Evolutionary conservation across 2,797 vertebrate genomes (phyloP), one percentile per base, ranked within the genome.

Genomic region (Luscinia luscinia): DNA sequence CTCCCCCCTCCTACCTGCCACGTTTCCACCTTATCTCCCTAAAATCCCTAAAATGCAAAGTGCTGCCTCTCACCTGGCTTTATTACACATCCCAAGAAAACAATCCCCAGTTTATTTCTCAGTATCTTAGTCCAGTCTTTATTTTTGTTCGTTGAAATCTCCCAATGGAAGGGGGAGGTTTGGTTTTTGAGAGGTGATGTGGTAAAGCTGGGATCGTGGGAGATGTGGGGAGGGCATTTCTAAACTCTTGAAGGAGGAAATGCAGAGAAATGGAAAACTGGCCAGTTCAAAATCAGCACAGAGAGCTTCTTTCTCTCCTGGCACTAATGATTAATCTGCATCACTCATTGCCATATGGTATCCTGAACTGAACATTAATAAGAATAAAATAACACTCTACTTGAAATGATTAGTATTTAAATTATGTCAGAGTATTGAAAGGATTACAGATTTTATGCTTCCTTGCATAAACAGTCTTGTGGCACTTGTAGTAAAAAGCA

Each of bases 391-490:
- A 93, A 66, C 76, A 75, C 67, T 79, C 90, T 86, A 69, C 62
- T 92, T 88, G 89, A 93, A 94, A 96, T 87, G 62, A 92, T 95
- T 92, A 89, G 81, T 94, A 94, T 95, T 96, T 96, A 69, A 95
- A 93, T 93, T 94, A 83, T 93, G 91, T 79, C 91, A 94, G 75
- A 80, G 66, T 36, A 89, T 20, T 91, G 94, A 93, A 96, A 93
- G 94, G 92, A 93, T 96, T 95, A 94, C 76, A 86, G 58, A 85
- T 93, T 69, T 91, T 91, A 49, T 91, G 73, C 82, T 78, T 88
- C 63, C 76, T 83, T 78, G 89, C 76, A 73, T 84, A 87, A 95
- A 89, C 76, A 77, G 91, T 55, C 66, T 73, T 69, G 85, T 73
- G 82, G 79, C 23, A 7, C 84, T 43, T 9, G 76, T 86, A 72